phyloP scores from a whole-genome alignment of 2,888 invertebrate species.

The Pterostichus madidus region DNA sequence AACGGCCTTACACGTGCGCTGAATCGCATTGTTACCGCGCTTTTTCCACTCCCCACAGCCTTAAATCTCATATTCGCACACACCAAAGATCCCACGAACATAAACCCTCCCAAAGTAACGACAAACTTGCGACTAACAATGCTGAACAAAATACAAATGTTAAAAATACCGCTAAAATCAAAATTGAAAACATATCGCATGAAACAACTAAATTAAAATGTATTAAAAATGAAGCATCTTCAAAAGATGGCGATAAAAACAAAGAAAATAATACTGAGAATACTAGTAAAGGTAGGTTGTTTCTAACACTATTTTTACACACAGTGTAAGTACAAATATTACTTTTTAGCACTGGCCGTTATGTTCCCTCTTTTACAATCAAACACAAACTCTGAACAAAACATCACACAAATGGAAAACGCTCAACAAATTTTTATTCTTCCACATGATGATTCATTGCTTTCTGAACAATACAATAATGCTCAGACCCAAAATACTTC shows the following conservation, averaged over 20 bases:
- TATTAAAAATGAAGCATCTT: slow-evolving; percentile 16
- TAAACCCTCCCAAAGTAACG: slow-evolving; percentile 60
- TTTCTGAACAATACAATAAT: not conserved
- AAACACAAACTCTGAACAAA: slow-evolving; percentile 58
- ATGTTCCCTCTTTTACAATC: slow-evolving; percentile 62
- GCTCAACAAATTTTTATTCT: slow-evolving; percentile 55
- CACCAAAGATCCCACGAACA: slow-evolving; percentile 79
- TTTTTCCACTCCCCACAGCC: slow-evolving; percentile 91
- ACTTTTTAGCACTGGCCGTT: slow-evolving; percentile 58
- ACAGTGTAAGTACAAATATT: slow-evolving; percentile 47
- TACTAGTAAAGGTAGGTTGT: slow-evolving; percentile 22
- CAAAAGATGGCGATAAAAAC: slow-evolving; percentile 41
- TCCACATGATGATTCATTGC: slow-evolving; percentile 52
- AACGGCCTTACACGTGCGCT: slow-evolving; percentile 88
- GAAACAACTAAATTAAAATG: slow-evolving; percentile 4
- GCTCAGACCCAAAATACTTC: slow-evolving; percentile 30
- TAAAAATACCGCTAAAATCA: slow-evolving; percentile 45
- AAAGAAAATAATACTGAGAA: slow-evolving; percentile 14
- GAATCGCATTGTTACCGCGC: slow-evolving; percentile 84
- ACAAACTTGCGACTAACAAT: slow-evolving; percentile 64
- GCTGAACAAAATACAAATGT: slow-evolving; percentile 21
- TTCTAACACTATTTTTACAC: not conserved
- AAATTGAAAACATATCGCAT: slow-evolving; percentile 27
- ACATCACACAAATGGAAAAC: slow-evolving; percentile 51
- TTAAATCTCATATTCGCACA: slow-evolving; percentile 88